Evolutionary conservation across 1,140 invertebrate species (phyloP).

Genomic region (Trachymyrmex septentrionalis): DNA sequence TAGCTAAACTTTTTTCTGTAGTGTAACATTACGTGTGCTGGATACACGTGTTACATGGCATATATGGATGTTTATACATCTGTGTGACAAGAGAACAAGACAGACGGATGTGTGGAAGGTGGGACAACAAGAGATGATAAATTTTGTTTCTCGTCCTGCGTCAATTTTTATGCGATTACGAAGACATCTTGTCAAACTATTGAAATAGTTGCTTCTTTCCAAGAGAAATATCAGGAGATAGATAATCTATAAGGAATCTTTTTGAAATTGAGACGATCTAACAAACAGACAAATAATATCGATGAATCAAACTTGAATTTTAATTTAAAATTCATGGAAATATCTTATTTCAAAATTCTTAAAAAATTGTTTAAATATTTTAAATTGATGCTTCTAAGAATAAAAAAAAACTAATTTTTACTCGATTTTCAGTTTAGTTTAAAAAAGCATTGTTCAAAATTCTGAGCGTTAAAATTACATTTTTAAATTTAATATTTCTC

Average conservation of each 20-base stretch:
- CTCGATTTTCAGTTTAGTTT: not conserved
- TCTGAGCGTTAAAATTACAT: not conserved
- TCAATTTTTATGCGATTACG: constrained; percentile 38
- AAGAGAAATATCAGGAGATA: not conserved
- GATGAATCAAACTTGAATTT: not conserved
- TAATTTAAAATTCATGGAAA: not conserved
- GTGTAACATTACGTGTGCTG: too few relatives aligned
- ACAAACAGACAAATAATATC: not conserved
- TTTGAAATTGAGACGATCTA: not conserved
- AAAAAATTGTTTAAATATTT: not conserved
- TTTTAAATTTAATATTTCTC: not conserved
- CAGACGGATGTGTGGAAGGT: constrained; percentile 14
- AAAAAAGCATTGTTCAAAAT: not conserved
- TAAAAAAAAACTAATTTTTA: not conserved
- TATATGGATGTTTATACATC: constrained; percentile 31
- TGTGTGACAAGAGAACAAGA: not conserved
- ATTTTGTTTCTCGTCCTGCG: not conserved
- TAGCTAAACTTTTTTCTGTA: constrained; percentile 41
- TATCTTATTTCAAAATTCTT: not conserved
- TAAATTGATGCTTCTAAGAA: not conserved
- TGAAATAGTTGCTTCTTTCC: not conserved
- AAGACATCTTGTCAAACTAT: not conserved
- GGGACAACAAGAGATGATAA: constrained; percentile 36
- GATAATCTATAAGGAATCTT: not conserved
- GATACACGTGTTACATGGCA: not conserved